These are phyloP conservation scores for Iguana delicatissima DNA, from an alignment of 2,797 vertebrate species.

Conservation along the genomic window DNA sequence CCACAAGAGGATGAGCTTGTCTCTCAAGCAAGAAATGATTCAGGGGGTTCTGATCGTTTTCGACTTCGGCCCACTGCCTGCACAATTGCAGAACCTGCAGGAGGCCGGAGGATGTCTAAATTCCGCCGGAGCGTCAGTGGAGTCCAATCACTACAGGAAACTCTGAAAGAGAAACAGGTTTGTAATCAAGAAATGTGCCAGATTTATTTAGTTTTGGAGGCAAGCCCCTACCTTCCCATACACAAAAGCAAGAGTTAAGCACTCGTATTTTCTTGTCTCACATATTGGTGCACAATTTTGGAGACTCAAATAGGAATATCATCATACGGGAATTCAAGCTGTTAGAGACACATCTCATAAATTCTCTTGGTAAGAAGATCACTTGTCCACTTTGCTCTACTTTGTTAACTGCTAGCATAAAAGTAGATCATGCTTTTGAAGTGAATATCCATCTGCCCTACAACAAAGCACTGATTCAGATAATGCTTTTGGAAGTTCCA, in stretches of 20 bases:
- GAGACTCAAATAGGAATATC: no score
- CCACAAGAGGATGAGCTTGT: rapidly evolving
- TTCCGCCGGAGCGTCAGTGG: conserved; percentile 68
- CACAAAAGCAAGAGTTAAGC: not conserved
- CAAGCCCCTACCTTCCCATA: not conserved
- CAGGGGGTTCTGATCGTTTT: rapidly evolving
- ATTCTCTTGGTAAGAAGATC: not conserved
- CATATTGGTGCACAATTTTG: not conserved
- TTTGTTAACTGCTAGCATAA: not conserved
- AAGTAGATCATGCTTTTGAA: not conserved
- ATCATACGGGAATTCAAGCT: not conserved
- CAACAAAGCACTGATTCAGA: not conserved
- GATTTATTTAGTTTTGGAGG: not conserved
- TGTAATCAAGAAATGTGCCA: conserved; percentile 23
- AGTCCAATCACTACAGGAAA: conserved; percentile 71
- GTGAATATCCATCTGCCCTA: not conserved
- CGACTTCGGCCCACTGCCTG: not conserved
- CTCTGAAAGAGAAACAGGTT: conserved; percentile 81
- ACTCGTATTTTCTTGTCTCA: not conserved
- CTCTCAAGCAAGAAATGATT: not conserved
- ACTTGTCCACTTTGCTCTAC: not conserved
- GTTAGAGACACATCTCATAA: not conserved
- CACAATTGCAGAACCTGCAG: not conserved
- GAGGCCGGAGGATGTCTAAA: conserved; percentile 55
- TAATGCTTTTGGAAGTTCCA: not conserved